Evolutionary conservation across 2,113 vertebrate species (phyloP).

Genomic region (Heptranchias perlo): DNA sequence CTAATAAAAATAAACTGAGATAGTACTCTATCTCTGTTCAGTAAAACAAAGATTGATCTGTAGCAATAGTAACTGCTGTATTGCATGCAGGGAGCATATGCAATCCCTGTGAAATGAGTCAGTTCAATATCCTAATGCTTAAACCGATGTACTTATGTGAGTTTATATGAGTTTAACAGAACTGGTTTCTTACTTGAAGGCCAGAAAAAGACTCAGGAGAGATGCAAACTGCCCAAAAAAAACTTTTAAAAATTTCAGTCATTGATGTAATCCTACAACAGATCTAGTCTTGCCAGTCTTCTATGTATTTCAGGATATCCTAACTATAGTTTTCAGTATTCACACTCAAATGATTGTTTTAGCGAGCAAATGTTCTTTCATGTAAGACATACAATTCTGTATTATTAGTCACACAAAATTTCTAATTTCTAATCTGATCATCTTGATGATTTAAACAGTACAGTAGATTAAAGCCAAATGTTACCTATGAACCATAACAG

Average conservation of each 20-base stretch:
- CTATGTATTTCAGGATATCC: neutral
- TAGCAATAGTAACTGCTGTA: slow-evolving; percentile 13
- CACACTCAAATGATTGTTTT: neutral
- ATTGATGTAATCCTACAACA: neutral
- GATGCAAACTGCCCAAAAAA: slow-evolving; percentile 1
- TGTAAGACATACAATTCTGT: neutral
- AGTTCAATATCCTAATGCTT: neutral
- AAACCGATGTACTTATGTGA: neutral
- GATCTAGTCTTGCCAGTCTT: neutral
- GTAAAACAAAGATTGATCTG: slow-evolving; percentile 26
- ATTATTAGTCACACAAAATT: neutral
- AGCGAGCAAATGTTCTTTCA: neutral
- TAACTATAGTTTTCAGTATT: neutral
- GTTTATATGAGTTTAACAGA: neutral
- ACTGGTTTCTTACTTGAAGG: slow-evolving; percentile 23
- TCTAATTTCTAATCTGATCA: neutral
- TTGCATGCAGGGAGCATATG: neutral
- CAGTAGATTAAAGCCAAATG: neutral
- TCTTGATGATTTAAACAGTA: neutral
- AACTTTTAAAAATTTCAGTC: neutral
- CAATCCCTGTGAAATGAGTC: neutral
- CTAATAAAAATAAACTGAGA: neutral
- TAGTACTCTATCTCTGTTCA: neutral
- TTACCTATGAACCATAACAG: neutral
- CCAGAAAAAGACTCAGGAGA: neutral